Base-by-base conservation (phyloP, 2,888 invertebrate species). In the Phalera bucephala region DNA sequence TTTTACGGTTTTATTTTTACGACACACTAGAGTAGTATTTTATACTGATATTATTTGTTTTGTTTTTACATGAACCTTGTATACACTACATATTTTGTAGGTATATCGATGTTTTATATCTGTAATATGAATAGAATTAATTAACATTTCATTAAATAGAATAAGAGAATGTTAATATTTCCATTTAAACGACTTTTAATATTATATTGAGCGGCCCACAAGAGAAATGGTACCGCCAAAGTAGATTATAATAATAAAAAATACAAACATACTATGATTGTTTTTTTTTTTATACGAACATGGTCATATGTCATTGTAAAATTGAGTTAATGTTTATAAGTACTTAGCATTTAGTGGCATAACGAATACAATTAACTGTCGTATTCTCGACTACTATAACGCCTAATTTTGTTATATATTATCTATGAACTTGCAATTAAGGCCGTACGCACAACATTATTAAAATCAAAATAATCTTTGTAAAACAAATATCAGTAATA, bases 31-130 rank as follows among this genome's bases (percentile, higher is more conserved):
- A n/a, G n/a, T n/a, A n/a, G n/a, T n/a, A n/a, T n/a, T n/a, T n/a
- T n/a, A n/a, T n/a, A n/a, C n/a, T n/a, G n/a, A n/a, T n/a, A n/a
- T n/a, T n/a, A n/a, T n/a, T n/a, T n/a, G n/a, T n/a, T 46, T 36
- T 39, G 40, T 20, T 27, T 36, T 45, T 39, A 49, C 33, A 49
- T 36, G 31, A 31, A 41, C 37, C 46, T 38, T 26, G 35, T n/a
- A 41, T 43, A 40, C 29, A 32, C 23, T 27, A 48, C 20, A 17
- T 42, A 51, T 30, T 41, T 36, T 40, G 36, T 60, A 48, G 36
- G 11, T 45, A 22, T 45, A 58, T 62, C 45, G 48, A 60, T 59
- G 47, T 62, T 60, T 60, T 58, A 60, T 60, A 63, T 45, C 32
- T 56, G 51, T 54, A 40, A 60, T 52, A 53, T 41, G 46, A 48